Base-by-base conservation (phyloP, 1,140 invertebrate species). In the Brachionus rotundiformis region DNA sequence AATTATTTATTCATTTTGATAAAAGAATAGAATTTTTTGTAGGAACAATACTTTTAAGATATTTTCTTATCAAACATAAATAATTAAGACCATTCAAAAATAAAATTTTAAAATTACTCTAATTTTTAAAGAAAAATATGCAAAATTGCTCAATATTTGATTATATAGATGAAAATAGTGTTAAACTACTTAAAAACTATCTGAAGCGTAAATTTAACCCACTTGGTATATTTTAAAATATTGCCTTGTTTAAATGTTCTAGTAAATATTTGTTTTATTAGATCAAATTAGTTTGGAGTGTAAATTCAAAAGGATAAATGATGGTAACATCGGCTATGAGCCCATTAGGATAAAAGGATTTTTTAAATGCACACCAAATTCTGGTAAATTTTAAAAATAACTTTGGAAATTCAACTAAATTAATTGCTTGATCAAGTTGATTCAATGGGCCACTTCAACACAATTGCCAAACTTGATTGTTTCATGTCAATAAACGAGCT, bases 101-200 rank as follows among this genome's bases (percentile, higher is more conserved):
- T n/a, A n/a, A n/a, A n/a, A n/a, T n/a, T n/a, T n/a, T 29, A 11
- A 11, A 11, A 6, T 36, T 13, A 36, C 3, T 19, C 5, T 33
- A 16, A 36, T 68, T 68, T 36, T 39, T 59, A 2, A 29, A 77
- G 73, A 79, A 79, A 63, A 79, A 79, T 63, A 16, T 79, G 19
- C 76, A 79, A 79, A 59, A 79, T 61, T 63, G 76, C 11, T 54
- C 76, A 54, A 25, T 79, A 31, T 79, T 36, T 31, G 76, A 79
- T 36, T 79, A 31, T 25, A 31, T 79, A 23, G 76, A 79, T 27
- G 76, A 79, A 41, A 63, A 54, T 16, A 79, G 76, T 25, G 23
- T 23, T 1, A 79, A 79, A 63, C 13, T 31, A 41, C 13, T 79
- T 23, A 23, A 31, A 29, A 36, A 19, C 47, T 59, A 39, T 59